phyloP scores from a whole-genome alignment of 23 tunicate genomes.

The Halocynthia aurantium region DNA sequence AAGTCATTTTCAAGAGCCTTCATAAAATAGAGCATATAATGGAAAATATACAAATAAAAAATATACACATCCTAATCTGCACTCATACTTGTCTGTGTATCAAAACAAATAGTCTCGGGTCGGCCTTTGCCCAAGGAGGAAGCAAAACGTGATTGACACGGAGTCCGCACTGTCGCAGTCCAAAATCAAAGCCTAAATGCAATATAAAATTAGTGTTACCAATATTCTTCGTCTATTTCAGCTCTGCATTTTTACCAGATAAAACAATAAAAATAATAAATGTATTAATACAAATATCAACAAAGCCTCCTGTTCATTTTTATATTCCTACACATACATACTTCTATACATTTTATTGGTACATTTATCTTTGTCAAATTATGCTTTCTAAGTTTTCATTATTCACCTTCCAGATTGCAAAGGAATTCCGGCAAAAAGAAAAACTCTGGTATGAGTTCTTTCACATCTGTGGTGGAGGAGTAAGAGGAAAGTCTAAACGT shows the following conservation, averaged over 20 bases:
- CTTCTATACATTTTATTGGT: too few species aligned
- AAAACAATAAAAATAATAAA: too few species aligned
- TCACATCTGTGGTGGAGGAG: slow-evolving; percentile 91
- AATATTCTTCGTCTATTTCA: too few species aligned
- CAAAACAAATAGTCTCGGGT: slow-evolving; percentile 78
- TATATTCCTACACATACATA: too few species aligned
- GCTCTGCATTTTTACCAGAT: too few species aligned
- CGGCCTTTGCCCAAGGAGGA: slow-evolving; percentile 82
- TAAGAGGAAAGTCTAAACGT: slow-evolving; percentile 70
- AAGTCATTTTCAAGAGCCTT: slow-evolving; percentile 90
- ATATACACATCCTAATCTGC: not conserved
- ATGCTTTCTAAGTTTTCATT: too few species aligned
- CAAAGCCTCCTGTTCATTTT: too few species aligned
- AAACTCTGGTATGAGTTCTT: slow-evolving; percentile 93
- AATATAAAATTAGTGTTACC: too few species aligned
- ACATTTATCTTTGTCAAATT: too few species aligned
- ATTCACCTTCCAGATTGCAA: slow-evolving; percentile 81
- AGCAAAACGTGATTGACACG: slow-evolving; percentile 88
- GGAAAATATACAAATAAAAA: not conserved
- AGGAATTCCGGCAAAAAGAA: slow-evolving; percentile 97
- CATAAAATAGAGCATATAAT: not conserved
- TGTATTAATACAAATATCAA: too few species aligned
- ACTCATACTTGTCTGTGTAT: slow-evolving; percentile 83
- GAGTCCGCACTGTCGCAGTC: slow-evolving; percentile 81
- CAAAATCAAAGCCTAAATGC: slow-evolving; percentile 82